phyloP scores from a whole-genome alignment of 2,888 invertebrate genomes.

The Cheilosia grossa region DNA sequence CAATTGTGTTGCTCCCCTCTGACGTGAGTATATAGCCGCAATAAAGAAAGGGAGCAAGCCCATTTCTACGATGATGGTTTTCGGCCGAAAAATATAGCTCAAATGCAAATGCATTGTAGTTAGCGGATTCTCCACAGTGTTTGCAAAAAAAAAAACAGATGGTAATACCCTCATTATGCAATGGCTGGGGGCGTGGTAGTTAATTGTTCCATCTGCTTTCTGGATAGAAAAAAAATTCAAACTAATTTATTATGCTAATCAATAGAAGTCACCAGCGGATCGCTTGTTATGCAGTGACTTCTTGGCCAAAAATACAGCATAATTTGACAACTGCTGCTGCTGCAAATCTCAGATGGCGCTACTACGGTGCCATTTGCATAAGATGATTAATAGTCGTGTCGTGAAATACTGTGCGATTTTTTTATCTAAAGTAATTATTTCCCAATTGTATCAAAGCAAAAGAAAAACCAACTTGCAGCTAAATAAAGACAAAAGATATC shows the following conservation, averaged over 20 bases:
- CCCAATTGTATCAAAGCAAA: conserved; percentile 52
- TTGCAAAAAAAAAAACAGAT: background rate
- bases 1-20: conserved; percentile 20
- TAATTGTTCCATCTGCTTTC: conserved; percentile 54
- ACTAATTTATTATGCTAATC: conserved; percentile 60
- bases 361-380: conserved; percentile 59
- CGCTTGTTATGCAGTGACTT: conserved; percentile 35
- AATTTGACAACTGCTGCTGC: conserved; percentile 38
- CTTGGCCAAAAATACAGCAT: conserved; percentile 39
- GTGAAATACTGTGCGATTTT: conserved; percentile 53
- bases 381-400: conserved; percentile 67
- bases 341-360: conserved; percentile 37
- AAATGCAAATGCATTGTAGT: conserved; percentile 61
- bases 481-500: conserved; percentile 6
- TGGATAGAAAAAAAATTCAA: background rate
- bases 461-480: background rate
- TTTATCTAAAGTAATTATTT: conserved; percentile 62
- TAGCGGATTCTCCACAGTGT: conserved; percentile 8
- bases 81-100: conserved; percentile 27
- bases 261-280: conserved; percentile 50
- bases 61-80: conserved; percentile 13
- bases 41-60: background rate
- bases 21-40: background rate
- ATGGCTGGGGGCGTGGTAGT: conserved; percentile 40
- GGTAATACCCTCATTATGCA: conserved; percentile 15